Base-by-base conservation (phyloP, 2,888 invertebrate genomes). In the Leucophenga maculata region DNA sequence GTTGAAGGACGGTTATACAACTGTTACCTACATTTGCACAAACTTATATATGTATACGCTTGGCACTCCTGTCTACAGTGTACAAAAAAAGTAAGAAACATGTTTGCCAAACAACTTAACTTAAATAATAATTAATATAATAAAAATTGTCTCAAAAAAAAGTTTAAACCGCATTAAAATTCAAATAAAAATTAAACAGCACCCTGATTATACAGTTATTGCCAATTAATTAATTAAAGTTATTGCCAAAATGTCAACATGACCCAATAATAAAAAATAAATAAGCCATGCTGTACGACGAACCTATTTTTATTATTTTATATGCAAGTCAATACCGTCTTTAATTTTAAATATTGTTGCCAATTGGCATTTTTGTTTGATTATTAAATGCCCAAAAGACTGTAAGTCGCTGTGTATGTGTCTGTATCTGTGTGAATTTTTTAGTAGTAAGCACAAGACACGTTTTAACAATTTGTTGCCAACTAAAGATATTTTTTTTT, bases 181-280 rank as follows among this genome's bases (percentile, higher is more conserved):
- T 26, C 26, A 26, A 26, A 26, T 26, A 26, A 26, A 26, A 26
- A 26, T 26, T 3, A 26, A 26, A 8, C 39, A 11, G 39, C 39
- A 39, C 39, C 2, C 39, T 6, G 39, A 39, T n/a, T 52, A 18
- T 26, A 55, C 55, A 60, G 39, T 60, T 44, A 60, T 60, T 60
- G 39, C 44, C 44, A 60, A 60, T 60, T 60, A 57, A 57, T 57
- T 57, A 60, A 60, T 60, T 60, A 44, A 60, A 60, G 39, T 60
- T 60, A 60, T 18, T 60, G 20, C 44, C 20, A 39, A 20, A 44
- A 44, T 44, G 39, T 60, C 39, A 16, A 60, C 16, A 44, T 18
- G 20, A 60, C 9, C 18, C 39, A 60, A 44, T 44, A 18, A 16
- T 13, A 44, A 44, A 44, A 60, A 22, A 57, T 18, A 44, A 44